phyloP scores from a whole-genome alignment of 2,113 vertebrate genomes.

The Rhinolophus sinicus region DNA sequence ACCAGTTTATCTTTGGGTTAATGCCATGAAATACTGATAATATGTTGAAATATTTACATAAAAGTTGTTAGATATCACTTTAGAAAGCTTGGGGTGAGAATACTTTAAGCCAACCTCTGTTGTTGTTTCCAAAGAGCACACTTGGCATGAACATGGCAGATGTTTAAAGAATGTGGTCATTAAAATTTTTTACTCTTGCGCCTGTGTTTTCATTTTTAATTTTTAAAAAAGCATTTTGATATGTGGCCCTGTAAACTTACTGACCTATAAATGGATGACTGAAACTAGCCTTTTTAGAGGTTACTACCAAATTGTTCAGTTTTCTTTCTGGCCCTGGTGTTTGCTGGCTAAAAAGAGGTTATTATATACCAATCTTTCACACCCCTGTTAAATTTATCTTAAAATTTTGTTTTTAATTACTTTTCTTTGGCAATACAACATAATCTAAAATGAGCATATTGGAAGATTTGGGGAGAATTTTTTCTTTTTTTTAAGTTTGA shows the following conservation, averaged over 20 bases:
- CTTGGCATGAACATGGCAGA: not conserved
- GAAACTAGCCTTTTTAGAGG: not conserved
- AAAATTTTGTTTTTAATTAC: conserved; percentile 16
- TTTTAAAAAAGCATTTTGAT: not conserved
- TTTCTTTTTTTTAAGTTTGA: not conserved
- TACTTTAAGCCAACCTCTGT: not conserved
- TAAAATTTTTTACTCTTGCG: conserved; percentile 38
- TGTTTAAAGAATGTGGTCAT: conserved; percentile 35
- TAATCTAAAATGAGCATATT: conserved; percentile 10
- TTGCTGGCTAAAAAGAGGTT: not conserved
- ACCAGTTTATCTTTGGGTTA: conserved; percentile 37
- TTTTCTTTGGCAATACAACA: not conserved
- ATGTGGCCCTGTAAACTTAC: not conserved
- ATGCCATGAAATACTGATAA: not conserved
- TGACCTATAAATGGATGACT: not conserved
- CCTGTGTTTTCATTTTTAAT: not conserved
- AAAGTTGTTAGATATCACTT: not conserved
- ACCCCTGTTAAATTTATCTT: conserved; percentile 8
- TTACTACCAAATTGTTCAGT: not conserved
- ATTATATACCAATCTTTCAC: not conserved
- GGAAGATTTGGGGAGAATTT: not conserved
- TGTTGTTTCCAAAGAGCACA: conserved; percentile 9
- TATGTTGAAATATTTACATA: conserved; percentile 3
- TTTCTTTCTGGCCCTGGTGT: conserved; percentile 19
- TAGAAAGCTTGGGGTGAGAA: not conserved